These are phyloP conservation scores for Sinosuthora webbiana DNA, from an alignment of 2,113 vertebrate genomes.

Conservation along the genomic window DNA sequence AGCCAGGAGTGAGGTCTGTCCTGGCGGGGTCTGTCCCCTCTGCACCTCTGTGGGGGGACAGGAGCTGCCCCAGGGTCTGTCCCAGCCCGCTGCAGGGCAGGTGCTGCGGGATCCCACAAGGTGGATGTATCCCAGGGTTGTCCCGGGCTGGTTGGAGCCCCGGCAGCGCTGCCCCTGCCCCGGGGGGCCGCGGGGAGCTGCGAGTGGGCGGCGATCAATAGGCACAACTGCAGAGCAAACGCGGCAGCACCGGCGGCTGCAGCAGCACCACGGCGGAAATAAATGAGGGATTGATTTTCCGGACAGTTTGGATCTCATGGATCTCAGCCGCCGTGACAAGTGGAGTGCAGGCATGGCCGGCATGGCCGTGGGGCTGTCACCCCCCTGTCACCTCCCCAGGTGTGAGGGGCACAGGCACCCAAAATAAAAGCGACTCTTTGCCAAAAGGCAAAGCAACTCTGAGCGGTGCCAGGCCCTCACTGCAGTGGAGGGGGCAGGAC, in stretches of 20 bases:
- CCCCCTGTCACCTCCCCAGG: background rate
- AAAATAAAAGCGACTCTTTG: background rate
- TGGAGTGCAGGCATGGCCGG: rapidly evolving
- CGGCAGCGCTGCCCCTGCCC: background rate
- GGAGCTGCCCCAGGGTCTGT: background rate
- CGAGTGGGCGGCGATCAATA: rapidly evolving
- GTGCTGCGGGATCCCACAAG: rapidly evolving
- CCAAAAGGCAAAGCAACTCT: background rate
- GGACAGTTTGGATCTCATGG: background rate
- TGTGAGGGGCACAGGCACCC: rapidly evolving
- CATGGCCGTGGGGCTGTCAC: rapidly evolving
- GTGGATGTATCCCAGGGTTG: rapidly evolving
- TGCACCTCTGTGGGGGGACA: background rate
- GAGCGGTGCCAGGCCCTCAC: background rate
- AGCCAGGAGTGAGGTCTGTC: background rate
- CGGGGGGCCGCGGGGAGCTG: rapidly evolving
- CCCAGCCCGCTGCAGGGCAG: background rate
- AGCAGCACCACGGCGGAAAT: background rate
- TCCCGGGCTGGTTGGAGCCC: background rate
- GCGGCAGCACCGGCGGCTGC: background rate
- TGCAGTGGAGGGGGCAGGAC: background rate
- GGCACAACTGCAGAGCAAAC: background rate
- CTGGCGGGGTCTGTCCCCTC: background rate
- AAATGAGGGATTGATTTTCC: slow-evolving; percentile 43
- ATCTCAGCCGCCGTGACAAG: background rate